Evolutionary conservation across 2,888 invertebrate genomes (phyloP), one percentile per base, ranked within the genome.

Genomic region (Lycocerus yunnanus): DNA sequence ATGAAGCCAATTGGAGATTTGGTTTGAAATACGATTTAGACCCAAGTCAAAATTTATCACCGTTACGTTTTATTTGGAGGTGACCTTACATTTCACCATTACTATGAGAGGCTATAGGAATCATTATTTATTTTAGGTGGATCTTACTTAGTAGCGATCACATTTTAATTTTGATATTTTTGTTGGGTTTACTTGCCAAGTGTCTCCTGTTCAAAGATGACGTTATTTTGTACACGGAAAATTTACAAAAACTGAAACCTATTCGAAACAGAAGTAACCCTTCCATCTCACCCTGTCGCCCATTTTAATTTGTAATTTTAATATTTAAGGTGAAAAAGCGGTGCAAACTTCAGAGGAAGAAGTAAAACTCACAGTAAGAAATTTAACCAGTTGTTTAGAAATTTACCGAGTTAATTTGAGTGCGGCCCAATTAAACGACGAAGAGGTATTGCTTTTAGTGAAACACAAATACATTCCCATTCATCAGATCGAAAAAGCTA

Each of bases 111-210:
- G 4, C 3, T 18, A 18, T 18, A 18, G 4, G 18, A 18, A 18
- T 18, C 4, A 18, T 18, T 18, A 18, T 18, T 18, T 18, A n/a
- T 43, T 43, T 43, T 83, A 92, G 93, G 86, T 95, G 95, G 93
- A 89, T 97, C 79, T 94, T 95, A 1, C 92, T 95, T 77, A 95
- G 95, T 83, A 94, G 95, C 13, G 97, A 98, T 85, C 96, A 97
- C 85, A 93, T 97, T 66, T 94, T 98, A 6, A 95, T 97, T 82
- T 89, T 96, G 58, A 94, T 95, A 60, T 88, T 98, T 15, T 89
- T 97, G 0, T 90, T 95, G 67, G 95, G 96, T 11, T 88, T 98
- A 74, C 92, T 95, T 18, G 90, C 97, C 58, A 97, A 72, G 20
- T 65, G 61, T 70, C 16, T 63, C 6, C 18, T 70, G 1, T 65